Evolutionary conservation across 2,113 vertebrate species (phyloP), one percentile per base, ranked within the genome.

Genomic region (Ciconia maguari): DNA sequence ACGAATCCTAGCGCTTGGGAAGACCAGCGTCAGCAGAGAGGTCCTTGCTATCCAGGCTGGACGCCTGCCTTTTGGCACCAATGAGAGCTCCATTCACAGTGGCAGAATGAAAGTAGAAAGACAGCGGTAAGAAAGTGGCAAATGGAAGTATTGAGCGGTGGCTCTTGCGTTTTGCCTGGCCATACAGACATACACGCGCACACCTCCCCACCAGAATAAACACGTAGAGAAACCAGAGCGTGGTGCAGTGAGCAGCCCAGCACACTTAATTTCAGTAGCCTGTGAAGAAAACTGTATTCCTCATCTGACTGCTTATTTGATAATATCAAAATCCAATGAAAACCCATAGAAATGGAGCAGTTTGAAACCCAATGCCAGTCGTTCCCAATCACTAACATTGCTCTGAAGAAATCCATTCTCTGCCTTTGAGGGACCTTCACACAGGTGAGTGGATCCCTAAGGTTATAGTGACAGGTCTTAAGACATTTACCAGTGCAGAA

Each of bases 201-300:
- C 17, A 8, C 16, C 27, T n/a, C 25, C 22, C 30, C 36, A 32
- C 19, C 27, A 60, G 51, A 75, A 86, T 11, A 44, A 86, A 38
- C 8, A 5, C 0, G 0, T 16, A 62, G 18, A 41, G 41, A 48
- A 76, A 60, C n/a, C 49, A 36, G 42, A 32, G 44, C 1, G 0
- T 30, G 36, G 58, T 86, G 49, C 68, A 46, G 10, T 2, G 4
- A 61, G 58, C 72, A 87, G 82, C 55, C 16, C 71, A 75, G 65
- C 38, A 89, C 64, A 15, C 10, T 41, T 25, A 10, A 11, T 16
- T 49, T 86, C 46, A 71, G 60, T 15, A 60, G 52, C 41, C 27
- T 65, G 15, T 65, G 32, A 83, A 91, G 38, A 70, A 87, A 68
- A 32, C 9, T 6, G 6, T 26, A 46, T 69, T 92, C 49, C 52